Base-by-base conservation (phyloP, 2,888 invertebrate genomes). In the Acrocyrtus sp. region DNA sequence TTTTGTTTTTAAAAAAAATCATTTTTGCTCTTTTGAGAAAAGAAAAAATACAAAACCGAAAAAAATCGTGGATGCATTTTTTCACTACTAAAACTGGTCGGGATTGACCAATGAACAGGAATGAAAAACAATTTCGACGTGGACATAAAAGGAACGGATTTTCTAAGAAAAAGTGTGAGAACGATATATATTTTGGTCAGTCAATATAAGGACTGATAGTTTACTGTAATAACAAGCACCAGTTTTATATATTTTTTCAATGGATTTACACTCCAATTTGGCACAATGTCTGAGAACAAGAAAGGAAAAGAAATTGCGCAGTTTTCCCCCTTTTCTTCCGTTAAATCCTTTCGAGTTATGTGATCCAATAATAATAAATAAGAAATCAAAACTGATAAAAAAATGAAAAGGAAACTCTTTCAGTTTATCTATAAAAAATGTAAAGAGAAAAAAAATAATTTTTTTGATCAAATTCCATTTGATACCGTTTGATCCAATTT, bases 101-200 rank as follows among this genome's bases (percentile, higher is more conserved):
- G n/a, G 34, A 54, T 47, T 65, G 65, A 65, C 65, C 65, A 65
- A n/a, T 12, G n/a, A n/a, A n/a, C n/a, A n/a, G n/a, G n/a, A n/a
- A 17, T 19, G 19, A 47, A 21, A 47, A 47, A 17, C 21, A 47
- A 19, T 12, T 19, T 47, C 39, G 45, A 39, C 66, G 57, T 66
- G 57, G 57, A 22, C 56, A 57, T 41, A 57, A 66, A 66, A 66
- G 65, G 50, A 50, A 27, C 47, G n/a, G n/a, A n/a, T 67, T 67
- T 58, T 34, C 48, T 22, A 43, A 24, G 41, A 67, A 57, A 58
- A 67, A 67, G 57, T 57, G 67, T 67, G 67, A 57, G 58, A 67
- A 57, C n/a, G n/a, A 48, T 48, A 54, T 1, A 24, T 22, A 45
- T 41, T 61, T 54, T 54, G 65, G 65, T 65, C 65, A 65, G 34